Percentiles rank a stretch among this genome's conserved stretches.
Conservation (phyloP, 2,888 invertebrate genomes). For the Romanomermis culicivorax region DNA sequence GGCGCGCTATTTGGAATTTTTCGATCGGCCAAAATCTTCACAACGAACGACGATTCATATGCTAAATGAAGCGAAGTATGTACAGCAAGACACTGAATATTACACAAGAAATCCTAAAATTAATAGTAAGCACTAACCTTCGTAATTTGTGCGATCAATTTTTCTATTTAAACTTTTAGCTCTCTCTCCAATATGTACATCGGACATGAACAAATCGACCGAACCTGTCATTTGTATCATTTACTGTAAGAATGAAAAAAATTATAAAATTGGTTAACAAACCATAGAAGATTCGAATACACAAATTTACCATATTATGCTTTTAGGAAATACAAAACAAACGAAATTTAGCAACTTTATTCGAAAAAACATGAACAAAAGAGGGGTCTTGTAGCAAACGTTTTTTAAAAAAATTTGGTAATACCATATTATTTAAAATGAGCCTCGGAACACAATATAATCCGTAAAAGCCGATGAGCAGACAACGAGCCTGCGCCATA, state of each 20-base stretch:
- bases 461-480: background rate
- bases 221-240: too few relatives aligned
- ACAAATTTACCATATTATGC: background rate
- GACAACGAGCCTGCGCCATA: background rate
- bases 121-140: too few relatives aligned
- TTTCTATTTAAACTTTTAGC: background rate
- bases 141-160: too few relatives aligned
- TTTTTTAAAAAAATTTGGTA: too few relatives aligned
- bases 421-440: background rate
- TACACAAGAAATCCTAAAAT: too few relatives aligned
- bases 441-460: background rate
- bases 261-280: background rate
- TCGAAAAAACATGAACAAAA: background rate
- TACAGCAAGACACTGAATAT: too few relatives aligned
- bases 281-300: background rate
- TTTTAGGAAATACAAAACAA: background rate
- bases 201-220: background rate
- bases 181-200: background rate
- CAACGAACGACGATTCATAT: background rate
- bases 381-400: too few relatives aligned
- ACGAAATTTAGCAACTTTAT: too few relatives aligned
- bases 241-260: too few relatives aligned
- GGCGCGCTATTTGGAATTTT: background rate
- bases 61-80: background rate
- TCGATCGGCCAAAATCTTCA: background rate